Conservation (phyloP, 1,140 invertebrate genomes). For the Drosophila dunni region DNA sequence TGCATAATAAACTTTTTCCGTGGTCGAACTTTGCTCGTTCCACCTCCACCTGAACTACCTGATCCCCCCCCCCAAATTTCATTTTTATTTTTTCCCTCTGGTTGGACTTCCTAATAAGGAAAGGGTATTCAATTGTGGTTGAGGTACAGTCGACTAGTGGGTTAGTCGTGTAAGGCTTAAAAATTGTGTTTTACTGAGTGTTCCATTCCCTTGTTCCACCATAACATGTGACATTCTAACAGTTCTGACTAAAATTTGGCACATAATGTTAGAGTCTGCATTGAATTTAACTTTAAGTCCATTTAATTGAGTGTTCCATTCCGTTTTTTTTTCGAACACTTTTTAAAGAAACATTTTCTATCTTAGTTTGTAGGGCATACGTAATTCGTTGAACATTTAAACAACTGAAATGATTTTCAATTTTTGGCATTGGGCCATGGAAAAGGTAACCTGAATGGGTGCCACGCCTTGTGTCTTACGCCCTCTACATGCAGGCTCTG, state of each 20-base stretch:
- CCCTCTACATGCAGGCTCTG: constrained; percentile 17
- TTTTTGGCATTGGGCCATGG: constrained; percentile 43
- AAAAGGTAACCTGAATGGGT: constrained; percentile 9
- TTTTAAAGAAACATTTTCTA: neutral
- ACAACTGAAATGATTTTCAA: constrained; percentile 28
- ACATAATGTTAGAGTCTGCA: too few relatives aligned
- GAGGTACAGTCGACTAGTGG: neutral
- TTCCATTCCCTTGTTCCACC: neutral
- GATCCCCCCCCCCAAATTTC: neutral
- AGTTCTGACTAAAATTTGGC: neutral
- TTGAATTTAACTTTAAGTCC: too few relatives aligned
- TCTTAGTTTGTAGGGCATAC: constrained; percentile 15
- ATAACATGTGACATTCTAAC: too few relatives aligned
- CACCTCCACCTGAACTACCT: too few relatives aligned
- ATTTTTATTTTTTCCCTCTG: constrained; percentile 18
- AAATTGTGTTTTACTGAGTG: too few relatives aligned
- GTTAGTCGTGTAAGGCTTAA: too few relatives aligned
- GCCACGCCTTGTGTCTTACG: constrained; percentile 5
- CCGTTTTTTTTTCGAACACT: neutral
- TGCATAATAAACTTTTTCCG: constrained; percentile 25
- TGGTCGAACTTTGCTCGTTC: neutral
- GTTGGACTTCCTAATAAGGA: constrained; percentile 15
- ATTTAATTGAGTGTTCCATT: too few relatives aligned
- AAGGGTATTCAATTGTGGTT: constrained; percentile 2
- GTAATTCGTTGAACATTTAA: neutral